Conservation (phyloP, 2,797 vertebrate genomes). For the Naso thynnoides region DNA sequence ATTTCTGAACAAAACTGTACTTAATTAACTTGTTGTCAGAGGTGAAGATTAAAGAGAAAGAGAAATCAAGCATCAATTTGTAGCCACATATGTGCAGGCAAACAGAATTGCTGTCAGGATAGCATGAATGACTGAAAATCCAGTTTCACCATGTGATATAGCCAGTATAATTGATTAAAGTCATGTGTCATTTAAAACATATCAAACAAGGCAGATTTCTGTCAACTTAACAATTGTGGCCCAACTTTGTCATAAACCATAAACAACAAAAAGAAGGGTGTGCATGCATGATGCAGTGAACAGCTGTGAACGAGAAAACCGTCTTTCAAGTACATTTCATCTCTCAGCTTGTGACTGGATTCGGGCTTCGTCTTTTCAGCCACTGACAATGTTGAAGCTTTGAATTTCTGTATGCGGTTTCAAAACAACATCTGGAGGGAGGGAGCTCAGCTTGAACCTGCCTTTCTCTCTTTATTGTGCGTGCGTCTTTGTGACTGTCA, state of each 20-base stretch:
- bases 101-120: not conserved
- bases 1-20: no score
- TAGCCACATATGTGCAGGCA: no score
- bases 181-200: slow-evolving; percentile 12
- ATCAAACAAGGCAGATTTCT: no score
- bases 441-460: slow-evolving; percentile 54
- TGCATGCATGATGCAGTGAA: not conserved
- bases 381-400: slow-evolving; percentile 32
- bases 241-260: no score
- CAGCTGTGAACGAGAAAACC: slow-evolving; percentile 15
- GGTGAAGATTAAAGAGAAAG: no score
- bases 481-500: slow-evolving; percentile 53
- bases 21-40: no score
- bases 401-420: slow-evolving; percentile 51
- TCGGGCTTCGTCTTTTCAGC: slow-evolving; percentile 30
- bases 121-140: not conserved
- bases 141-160: not conserved
- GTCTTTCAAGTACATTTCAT: slow-evolving; percentile 21
- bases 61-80: no score
- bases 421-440: slow-evolving; percentile 60
- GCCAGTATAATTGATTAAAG: not conserved
- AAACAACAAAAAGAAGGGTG: not conserved
- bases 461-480: slow-evolving; percentile 58
- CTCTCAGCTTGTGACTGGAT: slow-evolving; percentile 35
- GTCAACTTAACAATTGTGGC: no score